Percentiles rank a stretch among this genome's conserved stretches.
These are phyloP conservation scores for Probosciger aterrimus DNA, from an alignment of 2,113 vertebrate species.

Conservation along the genomic window DNA sequence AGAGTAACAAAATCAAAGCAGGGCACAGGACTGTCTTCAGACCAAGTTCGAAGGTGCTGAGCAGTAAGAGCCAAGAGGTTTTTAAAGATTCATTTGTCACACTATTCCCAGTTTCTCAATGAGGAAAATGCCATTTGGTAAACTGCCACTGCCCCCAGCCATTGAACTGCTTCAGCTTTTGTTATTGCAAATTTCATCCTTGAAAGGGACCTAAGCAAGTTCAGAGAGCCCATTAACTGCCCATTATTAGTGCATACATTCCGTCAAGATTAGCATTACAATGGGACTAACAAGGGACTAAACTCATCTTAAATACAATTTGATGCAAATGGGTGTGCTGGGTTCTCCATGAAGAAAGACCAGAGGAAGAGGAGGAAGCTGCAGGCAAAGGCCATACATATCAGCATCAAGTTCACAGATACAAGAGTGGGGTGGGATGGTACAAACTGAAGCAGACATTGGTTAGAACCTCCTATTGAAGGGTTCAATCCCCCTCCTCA, in stretches of 20 bases:
- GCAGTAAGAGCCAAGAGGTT: background rate
- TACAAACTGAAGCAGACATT: background rate
- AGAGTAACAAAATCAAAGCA: background rate
- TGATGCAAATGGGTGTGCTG: background rate
- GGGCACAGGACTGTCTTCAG: background rate
- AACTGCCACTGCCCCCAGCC: background rate
- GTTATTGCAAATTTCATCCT: background rate
- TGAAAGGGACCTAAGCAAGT: background rate
- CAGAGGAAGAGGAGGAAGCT: background rate
- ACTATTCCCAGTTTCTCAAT: background rate
- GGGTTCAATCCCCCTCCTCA: background rate
- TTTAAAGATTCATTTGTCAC: background rate
- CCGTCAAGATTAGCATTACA: background rate
- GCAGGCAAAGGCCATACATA: background rate
- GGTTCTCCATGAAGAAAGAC: background rate
- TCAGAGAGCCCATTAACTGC: background rate
- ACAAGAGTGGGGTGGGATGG: too few species aligned
- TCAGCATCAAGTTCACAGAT: background rate
- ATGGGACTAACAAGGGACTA: background rate
- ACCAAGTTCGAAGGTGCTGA: background rate
- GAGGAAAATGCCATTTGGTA: background rate
- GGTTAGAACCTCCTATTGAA: background rate
- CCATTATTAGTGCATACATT: background rate
- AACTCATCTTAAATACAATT: background rate
- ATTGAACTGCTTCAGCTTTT: background rate